Evolutionary conservation across 1,140 invertebrate species (phyloP).

Genomic region (Adelges cooleyi): DNA sequence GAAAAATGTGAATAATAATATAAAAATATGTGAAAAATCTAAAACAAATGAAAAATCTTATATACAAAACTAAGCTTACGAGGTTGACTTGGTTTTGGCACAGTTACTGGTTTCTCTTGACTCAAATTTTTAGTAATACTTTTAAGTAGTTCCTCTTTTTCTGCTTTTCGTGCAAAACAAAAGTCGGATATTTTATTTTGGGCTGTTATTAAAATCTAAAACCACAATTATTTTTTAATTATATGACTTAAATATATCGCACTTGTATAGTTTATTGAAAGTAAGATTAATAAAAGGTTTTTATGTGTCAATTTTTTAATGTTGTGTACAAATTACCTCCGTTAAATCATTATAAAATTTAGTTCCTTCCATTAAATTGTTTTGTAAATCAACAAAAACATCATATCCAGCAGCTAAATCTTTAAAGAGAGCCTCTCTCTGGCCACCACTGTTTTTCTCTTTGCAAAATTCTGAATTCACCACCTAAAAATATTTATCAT

Average conservation of each 20-base stretch:
- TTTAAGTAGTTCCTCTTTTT: constrained; percentile 93
- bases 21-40: not conserved
- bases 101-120: constrained; percentile 43
- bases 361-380: constrained; percentile 79
- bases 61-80: constrained; percentile 33
- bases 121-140: constrained; percentile 70
- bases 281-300: too few relatives aligned
- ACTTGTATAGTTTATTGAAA: too few relatives aligned
- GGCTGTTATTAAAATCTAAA: constrained; percentile 77
- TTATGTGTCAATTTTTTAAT: too few relatives aligned
- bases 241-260: too few relatives aligned
- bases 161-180: constrained; percentile 96
- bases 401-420: constrained; percentile 81
- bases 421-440: constrained; percentile 68
- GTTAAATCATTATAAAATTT: constrained; percentile 99
- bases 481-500: constrained; percentile 40
- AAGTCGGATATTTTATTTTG: constrained; percentile 98
- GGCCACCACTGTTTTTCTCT: constrained; percentile 51
- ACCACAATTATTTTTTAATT: too few relatives aligned
- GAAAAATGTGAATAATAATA: not conserved
- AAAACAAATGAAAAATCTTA: not conserved
- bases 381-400: constrained; percentile 77
- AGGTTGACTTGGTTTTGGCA: constrained; percentile 44
- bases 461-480: constrained; percentile 61
- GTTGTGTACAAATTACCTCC: constrained; percentile 41